Conservation (phyloP, 2,888 invertebrate species). For the Deilephila elpenor region DNA sequence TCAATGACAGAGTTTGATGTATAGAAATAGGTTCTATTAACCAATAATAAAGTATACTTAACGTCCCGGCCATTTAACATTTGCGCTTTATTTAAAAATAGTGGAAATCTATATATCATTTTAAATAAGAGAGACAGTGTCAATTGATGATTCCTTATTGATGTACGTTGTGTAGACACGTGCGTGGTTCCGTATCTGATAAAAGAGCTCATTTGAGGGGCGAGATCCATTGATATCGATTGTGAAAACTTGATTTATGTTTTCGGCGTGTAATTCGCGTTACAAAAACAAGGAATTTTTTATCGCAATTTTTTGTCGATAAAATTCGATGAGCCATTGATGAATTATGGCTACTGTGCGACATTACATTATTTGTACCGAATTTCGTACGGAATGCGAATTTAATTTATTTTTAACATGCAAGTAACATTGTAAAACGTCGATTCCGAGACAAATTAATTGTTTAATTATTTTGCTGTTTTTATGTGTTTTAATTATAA, state of each 20-base stretch:
- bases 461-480: slow-evolving; percentile 1
- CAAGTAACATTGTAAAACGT: slow-evolving; percentile 7
- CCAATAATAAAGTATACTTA: slow-evolving; percentile 60
- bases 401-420: slow-evolving; percentile 25
- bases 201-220: slow-evolving; percentile 74
- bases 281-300: slow-evolving; percentile 66
- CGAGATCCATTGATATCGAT: slow-evolving; percentile 69
- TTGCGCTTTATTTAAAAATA: slow-evolving; percentile 46
- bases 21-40: slow-evolving; percentile 74
- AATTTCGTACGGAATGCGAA: slow-evolving; percentile 32
- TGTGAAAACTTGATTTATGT: slow-evolving; percentile 74
- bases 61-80: slow-evolving; percentile 35
- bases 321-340: slow-evolving; percentile 58
- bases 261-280: slow-evolving; percentile 65
- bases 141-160: slow-evolving; percentile 72
- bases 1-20: slow-evolving; percentile 60
- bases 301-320: slow-evolving; percentile 45
- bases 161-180: slow-evolving; percentile 71
- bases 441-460: neutral
- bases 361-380: slow-evolving; percentile 39
- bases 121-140: slow-evolving; percentile 70
- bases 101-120: slow-evolving; percentile 70
- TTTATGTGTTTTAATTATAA: slow-evolving; percentile 9
- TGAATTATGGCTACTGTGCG: slow-evolving; percentile 54
- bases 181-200: slow-evolving; percentile 73